Evolutionary conservation across 1,140 invertebrate genomes (phyloP).

Genomic region (Phortica variegata): DNA sequence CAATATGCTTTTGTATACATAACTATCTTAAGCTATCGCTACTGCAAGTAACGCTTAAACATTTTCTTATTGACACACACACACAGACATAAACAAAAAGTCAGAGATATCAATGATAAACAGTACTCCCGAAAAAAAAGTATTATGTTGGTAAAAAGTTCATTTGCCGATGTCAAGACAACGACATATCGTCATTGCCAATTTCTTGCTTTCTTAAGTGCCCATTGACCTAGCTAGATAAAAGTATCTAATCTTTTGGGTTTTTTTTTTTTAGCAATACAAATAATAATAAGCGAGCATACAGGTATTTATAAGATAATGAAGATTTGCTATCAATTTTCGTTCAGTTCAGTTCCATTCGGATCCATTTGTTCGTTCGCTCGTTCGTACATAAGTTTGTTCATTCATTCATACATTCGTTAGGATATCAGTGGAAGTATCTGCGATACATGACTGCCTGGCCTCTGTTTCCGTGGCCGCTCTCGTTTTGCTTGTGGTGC

Average conservation of each 20-base stretch:
- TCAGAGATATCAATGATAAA: too few species aligned
- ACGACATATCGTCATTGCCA: slow-evolving; percentile 45
- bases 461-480: not conserved
- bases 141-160: too few species aligned
- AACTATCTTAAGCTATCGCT: slow-evolving; percentile 21
- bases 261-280: slow-evolving; percentile 45
- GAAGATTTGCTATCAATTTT: slow-evolving; percentile 57
- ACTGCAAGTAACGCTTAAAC: slow-evolving; percentile 11
- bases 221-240: slow-evolving; percentile 54
- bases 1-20: slow-evolving; percentile 13
- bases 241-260: slow-evolving; percentile 57
- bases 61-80: too few species aligned
- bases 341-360: not conserved
- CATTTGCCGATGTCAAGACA: too few species aligned
- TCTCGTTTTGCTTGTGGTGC: too few species aligned
- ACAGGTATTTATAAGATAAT: slow-evolving; percentile 55
- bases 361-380: slow-evolving; percentile 21
- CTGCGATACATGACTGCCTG: slow-evolving; percentile 2
- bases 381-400: too few species aligned
- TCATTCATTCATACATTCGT: slow-evolving; percentile 13
- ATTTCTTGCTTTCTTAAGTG: slow-evolving; percentile 40
- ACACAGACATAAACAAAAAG: too few species aligned
- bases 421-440: slow-evolving; percentile 46
- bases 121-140: too few species aligned
- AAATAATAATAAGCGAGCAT: slow-evolving; percentile 17